A percentile compares a stretch with the other conserved stretches of the same genome.
Evolutionary conservation across 2,113 vertebrate genomes (phyloP).

Genomic region (Phyllostomus discolor): DNA sequence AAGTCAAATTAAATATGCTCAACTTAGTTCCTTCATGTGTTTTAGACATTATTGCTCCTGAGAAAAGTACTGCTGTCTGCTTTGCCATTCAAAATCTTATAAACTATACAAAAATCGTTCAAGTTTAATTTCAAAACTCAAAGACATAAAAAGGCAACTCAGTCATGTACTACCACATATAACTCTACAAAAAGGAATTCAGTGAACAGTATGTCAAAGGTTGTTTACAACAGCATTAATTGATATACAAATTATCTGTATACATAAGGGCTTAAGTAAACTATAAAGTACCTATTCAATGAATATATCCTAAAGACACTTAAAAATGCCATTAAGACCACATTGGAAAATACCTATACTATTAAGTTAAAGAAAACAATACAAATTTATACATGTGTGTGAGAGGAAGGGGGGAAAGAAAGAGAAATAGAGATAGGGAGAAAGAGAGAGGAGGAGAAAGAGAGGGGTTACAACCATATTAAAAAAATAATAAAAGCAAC

Average conservation of each 20-base stretch:
- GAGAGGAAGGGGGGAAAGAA: too few species aligned
- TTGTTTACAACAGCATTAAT: constrained; percentile 1
- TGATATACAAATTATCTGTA: not conserved
- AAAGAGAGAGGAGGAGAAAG: not conserved
- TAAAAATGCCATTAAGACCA: not conserved
- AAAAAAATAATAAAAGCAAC: too few species aligned
- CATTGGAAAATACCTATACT: not conserved
- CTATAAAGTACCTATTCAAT: not conserved
- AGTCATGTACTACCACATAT: not conserved
- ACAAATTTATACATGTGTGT: not conserved
- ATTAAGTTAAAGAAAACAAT: not conserved
- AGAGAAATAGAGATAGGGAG: too few species aligned
- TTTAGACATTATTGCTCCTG: not conserved
- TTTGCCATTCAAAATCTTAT: constrained; percentile 22
- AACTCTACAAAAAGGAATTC: not conserved
- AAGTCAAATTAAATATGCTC: constrained; percentile 13
- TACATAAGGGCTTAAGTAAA: not conserved
- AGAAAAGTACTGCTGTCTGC: not conserved
- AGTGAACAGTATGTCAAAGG: not conserved
- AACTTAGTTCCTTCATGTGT: constrained; percentile 7
- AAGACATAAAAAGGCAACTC: not conserved
- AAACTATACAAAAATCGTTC: not conserved
- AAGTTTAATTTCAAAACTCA: constrained; percentile 28
- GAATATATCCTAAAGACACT: constrained; percentile 1
- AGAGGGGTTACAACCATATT: not conserved